Conservation (phyloP, 2,888 invertebrate species). For the Acanthacorydalis orientalis region DNA sequence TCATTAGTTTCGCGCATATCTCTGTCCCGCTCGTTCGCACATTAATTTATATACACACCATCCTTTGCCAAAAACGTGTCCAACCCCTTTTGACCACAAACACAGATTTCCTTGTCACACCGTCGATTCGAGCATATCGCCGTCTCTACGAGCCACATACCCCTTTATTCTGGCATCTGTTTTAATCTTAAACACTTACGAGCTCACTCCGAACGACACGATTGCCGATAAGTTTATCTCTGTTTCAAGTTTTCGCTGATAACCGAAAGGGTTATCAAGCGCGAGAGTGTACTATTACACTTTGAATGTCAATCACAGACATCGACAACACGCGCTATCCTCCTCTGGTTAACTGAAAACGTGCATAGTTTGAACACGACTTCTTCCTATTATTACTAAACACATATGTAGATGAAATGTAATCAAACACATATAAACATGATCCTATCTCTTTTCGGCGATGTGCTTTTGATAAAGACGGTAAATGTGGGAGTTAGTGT, state of each 20-base stretch:
- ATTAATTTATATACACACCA: slow-evolving; percentile 45
- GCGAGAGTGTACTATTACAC: slow-evolving; percentile 18
- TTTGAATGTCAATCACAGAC: slow-evolving; percentile 1
- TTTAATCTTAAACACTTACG: slow-evolving; percentile 25
- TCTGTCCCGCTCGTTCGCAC: slow-evolving; percentile 28
- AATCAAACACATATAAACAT: neutral
- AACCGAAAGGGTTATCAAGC: slow-evolving; percentile 30
- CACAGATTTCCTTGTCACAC: slow-evolving; percentile 39
- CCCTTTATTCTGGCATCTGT: slow-evolving; percentile 22
- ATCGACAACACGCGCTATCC: slow-evolving; percentile 10
- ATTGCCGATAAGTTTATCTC: slow-evolving; percentile 10
- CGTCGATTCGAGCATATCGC: slow-evolving; percentile 24
- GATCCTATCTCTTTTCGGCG: neutral
- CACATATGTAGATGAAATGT: slow-evolving; percentile 18
- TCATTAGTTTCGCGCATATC: slow-evolving; percentile 20
- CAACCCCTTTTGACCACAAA: slow-evolving; percentile 52
- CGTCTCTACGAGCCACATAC: slow-evolving; percentile 10
- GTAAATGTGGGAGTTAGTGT: slow-evolving; percentile 17
- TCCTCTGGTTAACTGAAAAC: slow-evolving; percentile 11
- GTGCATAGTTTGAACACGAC: slow-evolving; percentile 10
- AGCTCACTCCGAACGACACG: slow-evolving; percentile 25
- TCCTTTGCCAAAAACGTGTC: slow-evolving; percentile 46
- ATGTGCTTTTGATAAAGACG: slow-evolving; percentile 16
- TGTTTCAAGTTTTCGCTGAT: slow-evolving; percentile 24
- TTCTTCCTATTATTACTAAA: slow-evolving; percentile 9